Conservation (phyloP, 2,113 vertebrate genomes). For the Corythoichthys intestinalis region DNA sequence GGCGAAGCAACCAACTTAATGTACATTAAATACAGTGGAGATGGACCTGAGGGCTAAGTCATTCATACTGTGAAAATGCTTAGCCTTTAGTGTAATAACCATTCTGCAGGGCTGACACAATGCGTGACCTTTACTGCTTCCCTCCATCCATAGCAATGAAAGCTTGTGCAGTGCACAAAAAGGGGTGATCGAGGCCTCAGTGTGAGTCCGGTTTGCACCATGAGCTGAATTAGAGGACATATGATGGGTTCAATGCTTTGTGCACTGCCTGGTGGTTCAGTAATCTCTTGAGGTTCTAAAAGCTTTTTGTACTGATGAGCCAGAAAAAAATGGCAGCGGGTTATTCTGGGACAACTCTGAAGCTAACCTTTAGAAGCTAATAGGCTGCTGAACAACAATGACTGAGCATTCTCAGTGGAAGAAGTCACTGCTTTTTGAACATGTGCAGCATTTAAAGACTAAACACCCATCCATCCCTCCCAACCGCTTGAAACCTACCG, state of each 20-base stretch:
- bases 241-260: constrained; percentile 44
- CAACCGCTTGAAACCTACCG: constrained; percentile 16
- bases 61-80: constrained; percentile 24
- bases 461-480: neutral
- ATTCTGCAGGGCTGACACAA: constrained; percentile 12
- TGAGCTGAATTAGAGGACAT: constrained; percentile 28
- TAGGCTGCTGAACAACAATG: constrained; percentile 6
- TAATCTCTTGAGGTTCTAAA: constrained; percentile 41
- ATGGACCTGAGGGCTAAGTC: constrained; percentile 7
- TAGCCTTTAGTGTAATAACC: constrained; percentile 16
- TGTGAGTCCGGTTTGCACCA: constrained; percentile 12
- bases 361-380: constrained; percentile 25
- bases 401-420: constrained; percentile 18
- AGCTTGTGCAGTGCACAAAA: constrained; percentile 7
- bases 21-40: constrained; percentile 27
- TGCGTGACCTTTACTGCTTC: constrained; percentile 39
- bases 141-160: constrained; percentile 23
- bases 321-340: constrained; percentile 14
- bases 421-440: constrained; percentile 9
- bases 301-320: constrained; percentile 26
- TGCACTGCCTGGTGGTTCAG: constrained; percentile 33
- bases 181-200: neutral
- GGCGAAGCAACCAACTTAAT: constrained; percentile 11
- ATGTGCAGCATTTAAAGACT: constrained; percentile 11
- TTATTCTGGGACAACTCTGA: constrained; percentile 33